Evolutionary conservation across 2,797 vertebrate genomes (phyloP).

Genomic region (Trachops cirrhosus): DNA sequence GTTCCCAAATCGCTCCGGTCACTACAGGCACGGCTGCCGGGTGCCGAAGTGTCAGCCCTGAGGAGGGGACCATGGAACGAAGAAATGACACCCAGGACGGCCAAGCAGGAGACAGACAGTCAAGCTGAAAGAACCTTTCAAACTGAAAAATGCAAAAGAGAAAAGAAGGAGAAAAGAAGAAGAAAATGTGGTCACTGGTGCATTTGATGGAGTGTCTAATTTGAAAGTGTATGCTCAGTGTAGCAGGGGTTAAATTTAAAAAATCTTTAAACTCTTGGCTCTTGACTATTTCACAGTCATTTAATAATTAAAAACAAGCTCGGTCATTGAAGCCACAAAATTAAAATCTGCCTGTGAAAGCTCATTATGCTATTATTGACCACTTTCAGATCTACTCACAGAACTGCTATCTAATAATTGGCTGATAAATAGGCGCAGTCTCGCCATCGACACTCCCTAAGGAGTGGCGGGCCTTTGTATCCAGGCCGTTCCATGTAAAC

Average conservation of each 20-base stretch:
- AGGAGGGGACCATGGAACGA: not conserved
- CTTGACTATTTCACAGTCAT: not conserved
- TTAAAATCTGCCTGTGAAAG: constrained; percentile 7
- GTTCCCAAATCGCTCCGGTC: not conserved
- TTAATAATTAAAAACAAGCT: constrained; percentile 26
- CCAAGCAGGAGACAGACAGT: not conserved
- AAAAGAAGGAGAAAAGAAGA: not conserved
- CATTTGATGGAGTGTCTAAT: not conserved
- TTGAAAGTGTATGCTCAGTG: not conserved
- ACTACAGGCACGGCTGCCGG: not conserved
- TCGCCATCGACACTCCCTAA: not conserved
- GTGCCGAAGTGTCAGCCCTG: not conserved
- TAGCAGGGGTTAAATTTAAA: not conserved
- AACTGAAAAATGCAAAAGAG: not conserved
- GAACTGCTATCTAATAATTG: not conserved
- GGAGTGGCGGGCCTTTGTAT: not conserved
- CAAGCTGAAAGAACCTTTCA: not conserved
- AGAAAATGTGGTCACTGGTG: not conserved
- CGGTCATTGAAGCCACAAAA: not conserved
- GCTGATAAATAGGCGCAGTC: not conserved
- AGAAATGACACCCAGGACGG: not conserved
- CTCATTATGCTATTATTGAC: constrained; percentile 16
- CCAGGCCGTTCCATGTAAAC: not conserved
- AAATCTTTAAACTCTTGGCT: not conserved
- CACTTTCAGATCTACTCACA: not conserved